These are phyloP conservation scores for Amiota mariae DNA, from an alignment of 2,888 invertebrate species.

Conservation along the genomic window DNA sequence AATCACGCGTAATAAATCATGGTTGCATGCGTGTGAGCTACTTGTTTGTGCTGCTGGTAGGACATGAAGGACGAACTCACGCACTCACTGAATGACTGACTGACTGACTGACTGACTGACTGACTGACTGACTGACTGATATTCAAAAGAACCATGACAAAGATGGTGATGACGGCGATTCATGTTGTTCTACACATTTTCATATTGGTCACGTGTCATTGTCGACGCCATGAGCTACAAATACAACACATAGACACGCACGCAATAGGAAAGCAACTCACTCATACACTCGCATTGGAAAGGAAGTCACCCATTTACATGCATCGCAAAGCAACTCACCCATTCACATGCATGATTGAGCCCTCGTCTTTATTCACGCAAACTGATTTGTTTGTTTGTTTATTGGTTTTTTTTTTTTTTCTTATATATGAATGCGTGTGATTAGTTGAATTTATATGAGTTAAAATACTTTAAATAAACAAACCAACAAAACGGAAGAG, in stretches of 20 bases:
- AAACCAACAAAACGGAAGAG: too few relatives aligned
- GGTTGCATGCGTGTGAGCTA: background rate
- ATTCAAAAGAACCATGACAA: too few relatives aligned
- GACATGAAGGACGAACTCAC: too few relatives aligned
- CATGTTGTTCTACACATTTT: too few relatives aligned
- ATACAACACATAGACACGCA: slow-evolving; percentile 22
- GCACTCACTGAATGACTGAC: too few relatives aligned
- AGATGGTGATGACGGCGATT: too few relatives aligned
- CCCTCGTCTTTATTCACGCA: slow-evolving; percentile 23
- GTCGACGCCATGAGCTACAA: slow-evolving; percentile 16
- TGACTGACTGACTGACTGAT: background rate
- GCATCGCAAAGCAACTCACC: background rate
- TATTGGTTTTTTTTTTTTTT: background rate
- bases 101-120: too few relatives aligned
- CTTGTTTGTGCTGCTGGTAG: too few relatives aligned
- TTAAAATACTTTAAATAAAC: too few relatives aligned
- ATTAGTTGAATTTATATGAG: too few relatives aligned
- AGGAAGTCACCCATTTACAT: slow-evolving; percentile 40
- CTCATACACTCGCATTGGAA: slow-evolving; percentile 1
- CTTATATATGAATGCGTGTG: too few relatives aligned
- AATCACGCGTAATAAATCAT: slow-evolving; percentile 69
- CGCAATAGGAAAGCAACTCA: background rate
- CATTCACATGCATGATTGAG: slow-evolving; percentile 67
- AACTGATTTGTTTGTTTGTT: background rate
- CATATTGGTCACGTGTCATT: too few relatives aligned